Evolutionary conservation across 2,113 vertebrate genomes (phyloP).

Genomic region (Anser cygnoides): DNA sequence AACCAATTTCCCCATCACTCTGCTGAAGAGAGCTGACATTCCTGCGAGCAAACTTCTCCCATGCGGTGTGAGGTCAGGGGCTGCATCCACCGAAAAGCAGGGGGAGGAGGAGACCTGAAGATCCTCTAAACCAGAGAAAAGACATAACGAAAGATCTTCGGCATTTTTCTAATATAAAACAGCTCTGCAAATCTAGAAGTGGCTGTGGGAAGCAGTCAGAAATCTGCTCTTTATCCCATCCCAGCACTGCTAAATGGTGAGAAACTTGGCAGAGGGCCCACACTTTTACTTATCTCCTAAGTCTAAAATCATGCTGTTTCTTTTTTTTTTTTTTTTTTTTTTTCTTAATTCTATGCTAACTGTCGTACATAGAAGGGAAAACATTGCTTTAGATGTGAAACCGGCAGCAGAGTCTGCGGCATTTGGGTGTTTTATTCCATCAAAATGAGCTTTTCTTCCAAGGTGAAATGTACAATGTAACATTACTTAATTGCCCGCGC

Average conservation of each 20-base stretch:
- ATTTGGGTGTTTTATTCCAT: conserved; percentile 8
- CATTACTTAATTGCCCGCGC: conserved; percentile 62
- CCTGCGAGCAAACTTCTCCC: not conserved
- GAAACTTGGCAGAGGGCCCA: conserved; percentile 63
- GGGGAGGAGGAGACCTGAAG: not conserved
- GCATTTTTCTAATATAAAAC: conserved; percentile 51
- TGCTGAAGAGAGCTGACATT: not conserved
- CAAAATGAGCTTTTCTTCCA: conserved; percentile 58
- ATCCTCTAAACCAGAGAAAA: not conserved
- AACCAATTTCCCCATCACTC: not conserved
- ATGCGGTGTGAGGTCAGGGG: not conserved
- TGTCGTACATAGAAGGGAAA: conserved; percentile 45
- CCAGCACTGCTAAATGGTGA: conserved; percentile 54
- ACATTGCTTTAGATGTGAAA: conserved; percentile 58
- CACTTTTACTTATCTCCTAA: conserved; percentile 51
- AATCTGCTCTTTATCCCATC: conserved; percentile 67
- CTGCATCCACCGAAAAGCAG: not conserved
- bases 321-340: not conserved
- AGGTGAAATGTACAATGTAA: conserved; percentile 61
- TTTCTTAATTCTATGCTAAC: conserved; percentile 31
- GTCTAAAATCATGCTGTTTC: conserved; percentile 48
- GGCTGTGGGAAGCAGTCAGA: conserved; percentile 61
- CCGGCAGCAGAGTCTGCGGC: not conserved
- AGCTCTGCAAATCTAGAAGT: conserved; percentile 23
- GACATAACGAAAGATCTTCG: not conserved